Evolutionary conservation across 2,797 vertebrate genomes (phyloP).

Genomic region (Paramormyrops hopkinsi): DNA sequence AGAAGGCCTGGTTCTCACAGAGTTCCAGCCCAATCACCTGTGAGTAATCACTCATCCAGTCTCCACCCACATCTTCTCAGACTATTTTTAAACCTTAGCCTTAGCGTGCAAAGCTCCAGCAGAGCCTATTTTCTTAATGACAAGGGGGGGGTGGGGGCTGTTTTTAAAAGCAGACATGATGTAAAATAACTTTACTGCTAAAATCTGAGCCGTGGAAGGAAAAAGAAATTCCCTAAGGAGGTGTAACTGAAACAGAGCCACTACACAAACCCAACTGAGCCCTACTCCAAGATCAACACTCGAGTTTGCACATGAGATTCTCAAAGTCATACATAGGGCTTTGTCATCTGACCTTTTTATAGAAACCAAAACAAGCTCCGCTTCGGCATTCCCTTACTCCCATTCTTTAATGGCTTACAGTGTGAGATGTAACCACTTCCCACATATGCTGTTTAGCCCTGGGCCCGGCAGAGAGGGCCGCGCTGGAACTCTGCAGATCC

Average conservation of each 20-base stretch:
- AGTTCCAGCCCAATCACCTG: conserved; percentile 44
- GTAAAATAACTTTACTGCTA: conserved; percentile 60
- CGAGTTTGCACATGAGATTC: conserved; percentile 40
- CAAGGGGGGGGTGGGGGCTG: conserved; percentile 33
- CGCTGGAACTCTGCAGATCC: conserved; percentile 3
- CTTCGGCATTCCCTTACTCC: conserved; percentile 26
- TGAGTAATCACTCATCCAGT: conserved; percentile 48
- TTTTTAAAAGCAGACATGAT: conserved; percentile 54
- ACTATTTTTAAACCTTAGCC: conserved; percentile 45
- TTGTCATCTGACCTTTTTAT: conserved; percentile 37
- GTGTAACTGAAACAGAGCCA: conserved; percentile 36
- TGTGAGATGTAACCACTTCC: conserved; percentile 14
- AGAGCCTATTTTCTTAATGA: conserved; percentile 54
- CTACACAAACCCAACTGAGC: conserved; percentile 42
- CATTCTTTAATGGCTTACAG: conserved; percentile 27
- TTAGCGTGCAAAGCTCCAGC: conserved; percentile 48
- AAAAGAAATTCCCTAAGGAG: conserved; percentile 45
- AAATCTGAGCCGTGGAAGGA: conserved; percentile 38
- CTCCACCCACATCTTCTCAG: conserved; percentile 26
- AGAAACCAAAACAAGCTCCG: conserved; percentile 29
- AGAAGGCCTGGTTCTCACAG: conserved; percentile 30
- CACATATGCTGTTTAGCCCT: background rate
- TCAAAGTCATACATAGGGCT: conserved; percentile 45
- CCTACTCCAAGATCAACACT: conserved; percentile 53
- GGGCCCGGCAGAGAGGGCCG: conserved; percentile 10